phyloP scores from a whole-genome alignment of 2,113 vertebrate species.

The Thinocorus orbignyianus region DNA sequence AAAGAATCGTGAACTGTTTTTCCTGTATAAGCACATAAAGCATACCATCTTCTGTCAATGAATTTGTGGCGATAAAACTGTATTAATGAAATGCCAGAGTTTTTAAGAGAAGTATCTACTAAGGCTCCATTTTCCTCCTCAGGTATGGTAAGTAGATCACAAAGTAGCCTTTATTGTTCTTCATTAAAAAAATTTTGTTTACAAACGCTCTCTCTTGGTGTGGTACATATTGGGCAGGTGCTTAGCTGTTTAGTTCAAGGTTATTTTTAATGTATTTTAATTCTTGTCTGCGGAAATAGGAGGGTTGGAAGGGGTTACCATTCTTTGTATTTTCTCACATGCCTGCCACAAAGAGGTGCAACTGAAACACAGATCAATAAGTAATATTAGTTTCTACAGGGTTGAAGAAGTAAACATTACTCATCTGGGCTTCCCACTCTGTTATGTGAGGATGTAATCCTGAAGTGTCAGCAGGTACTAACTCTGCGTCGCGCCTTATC shows the following conservation, averaged over 20 bases:
- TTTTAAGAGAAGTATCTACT: not conserved
- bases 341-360: not conserved
- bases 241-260: not conserved
- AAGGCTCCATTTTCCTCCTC: not conserved
- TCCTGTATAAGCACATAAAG: not conserved
- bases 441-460: not conserved
- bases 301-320: not conserved
- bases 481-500: not conserved
- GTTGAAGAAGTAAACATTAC: not conserved
- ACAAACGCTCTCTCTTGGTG: not conserved
- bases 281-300: not conserved
- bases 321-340: not conserved
- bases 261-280: not conserved
- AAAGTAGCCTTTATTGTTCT: not conserved
- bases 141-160: not conserved
- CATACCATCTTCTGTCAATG: not conserved
- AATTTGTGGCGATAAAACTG: not conserved
- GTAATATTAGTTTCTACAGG: not conserved
- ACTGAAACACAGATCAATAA: not conserved
- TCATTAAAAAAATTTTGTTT: not conserved
- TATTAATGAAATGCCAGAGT: not conserved
- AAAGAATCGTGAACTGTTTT: not conserved
- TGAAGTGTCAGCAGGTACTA: not conserved
- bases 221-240: accelerated
- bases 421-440: not conserved